Percentiles rank a stretch among this genome's conserved stretches.
Evolutionary conservation across 2,113 vertebrate species (phyloP).

Genomic region (Centropristis striata): DNA sequence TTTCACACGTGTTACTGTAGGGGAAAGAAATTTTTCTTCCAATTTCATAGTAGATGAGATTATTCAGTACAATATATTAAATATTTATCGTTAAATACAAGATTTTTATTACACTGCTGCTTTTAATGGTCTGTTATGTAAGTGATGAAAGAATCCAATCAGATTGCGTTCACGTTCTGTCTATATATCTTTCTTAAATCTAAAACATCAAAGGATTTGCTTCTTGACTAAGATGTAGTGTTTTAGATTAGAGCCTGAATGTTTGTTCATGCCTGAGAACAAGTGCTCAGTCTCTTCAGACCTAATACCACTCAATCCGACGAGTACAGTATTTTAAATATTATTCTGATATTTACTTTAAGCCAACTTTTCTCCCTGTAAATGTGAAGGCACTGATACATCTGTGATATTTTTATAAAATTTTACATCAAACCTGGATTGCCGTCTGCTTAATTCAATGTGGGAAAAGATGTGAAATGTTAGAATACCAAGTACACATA

Average conservation of each 20-base stretch:
- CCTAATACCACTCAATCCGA: constrained; percentile 1
- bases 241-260: constrained; percentile 61
- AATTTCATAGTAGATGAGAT: constrained; percentile 33
- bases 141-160: constrained; percentile 21
- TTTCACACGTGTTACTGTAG: constrained; percentile 38
- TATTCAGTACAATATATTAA: constrained; percentile 5
- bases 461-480: neutral
- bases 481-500: neutral
- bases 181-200: constrained; percentile 32
- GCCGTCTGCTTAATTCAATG: constrained; percentile 27
- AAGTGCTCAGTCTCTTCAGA: constrained; percentile 33
- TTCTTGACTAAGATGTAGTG: constrained; percentile 47
- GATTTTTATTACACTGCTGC: constrained; percentile 60
- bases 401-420: constrained; percentile 81
- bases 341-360: constrained; percentile 38
- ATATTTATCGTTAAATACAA: constrained; percentile 44
- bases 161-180: constrained; percentile 32
- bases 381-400: constrained; percentile 75
- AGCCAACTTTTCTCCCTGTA: constrained; percentile 60
- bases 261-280: constrained; percentile 44
- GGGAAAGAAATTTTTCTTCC: constrained; percentile 26
- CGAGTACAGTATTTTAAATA: constrained; percentile 49
- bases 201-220: constrained; percentile 27
- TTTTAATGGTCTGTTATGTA: constrained; percentile 49
- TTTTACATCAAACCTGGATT: constrained; percentile 71